Percentiles rank a stretch among this genome's conserved stretches.
Conservation (phyloP, 2,888 invertebrate genomes). For the Ashinkailepas kermadecensis region DNA sequence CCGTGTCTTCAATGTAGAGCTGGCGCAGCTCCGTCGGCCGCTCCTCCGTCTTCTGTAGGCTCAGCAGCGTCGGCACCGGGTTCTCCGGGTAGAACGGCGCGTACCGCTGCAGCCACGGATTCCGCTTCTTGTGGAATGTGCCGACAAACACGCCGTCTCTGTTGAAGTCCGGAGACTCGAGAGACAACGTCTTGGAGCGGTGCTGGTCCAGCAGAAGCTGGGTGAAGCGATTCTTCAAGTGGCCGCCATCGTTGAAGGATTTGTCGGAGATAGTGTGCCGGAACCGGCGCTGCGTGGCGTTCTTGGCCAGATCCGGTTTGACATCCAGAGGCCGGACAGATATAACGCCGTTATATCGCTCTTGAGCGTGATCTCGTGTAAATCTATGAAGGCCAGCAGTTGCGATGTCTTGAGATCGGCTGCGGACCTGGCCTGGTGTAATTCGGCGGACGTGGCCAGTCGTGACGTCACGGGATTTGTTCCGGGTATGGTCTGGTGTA, state of each 20-base stretch:
- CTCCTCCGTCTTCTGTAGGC: neutral
- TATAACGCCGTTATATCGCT: too few species aligned
- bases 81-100: conserved; percentile 4
- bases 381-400: too few species aligned
- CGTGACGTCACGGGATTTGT: too few species aligned
- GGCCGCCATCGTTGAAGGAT: too few species aligned
- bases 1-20: neutral
- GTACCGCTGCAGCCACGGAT: conserved; percentile 22
- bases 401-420: too few species aligned
- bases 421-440: too few species aligned
- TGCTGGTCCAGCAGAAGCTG: neutral
- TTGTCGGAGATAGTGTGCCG: neutral
- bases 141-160: neutral
- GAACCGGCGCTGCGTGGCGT: too few species aligned
- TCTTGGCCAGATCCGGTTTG: too few species aligned
- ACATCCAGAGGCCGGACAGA: too few species aligned
- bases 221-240: neutral
- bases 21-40: neutral
- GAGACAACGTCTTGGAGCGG: neutral
- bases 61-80: neutral
- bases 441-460: too few species aligned
- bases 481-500: too few species aligned
- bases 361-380: too few species aligned
- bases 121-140: neutral
- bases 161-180: neutral